phyloP scores from a whole-genome alignment of 2,113 vertebrate genomes.

The Dissostichus mawsoni region DNA sequence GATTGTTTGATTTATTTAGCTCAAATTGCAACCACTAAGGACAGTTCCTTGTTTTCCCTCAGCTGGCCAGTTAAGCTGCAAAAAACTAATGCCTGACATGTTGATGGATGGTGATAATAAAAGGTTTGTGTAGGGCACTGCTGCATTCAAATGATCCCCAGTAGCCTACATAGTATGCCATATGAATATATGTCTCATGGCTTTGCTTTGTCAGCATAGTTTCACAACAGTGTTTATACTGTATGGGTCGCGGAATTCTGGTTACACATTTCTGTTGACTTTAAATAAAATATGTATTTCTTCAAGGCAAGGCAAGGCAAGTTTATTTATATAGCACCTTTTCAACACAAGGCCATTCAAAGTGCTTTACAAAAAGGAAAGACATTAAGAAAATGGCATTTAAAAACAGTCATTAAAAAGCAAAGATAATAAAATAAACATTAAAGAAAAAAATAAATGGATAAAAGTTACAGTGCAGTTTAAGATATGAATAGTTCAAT shows the following conservation, averaged over 20 bases:
- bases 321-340: no score
- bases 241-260: neutral
- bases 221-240: slow-evolving; percentile 28
- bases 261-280: slow-evolving; percentile 13
- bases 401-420: no score
- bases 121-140: slow-evolving; percentile 59
- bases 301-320: no score
- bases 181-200: slow-evolving; percentile 47
- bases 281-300: neutral
- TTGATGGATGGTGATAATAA: slow-evolving; percentile 76
- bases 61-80: slow-evolving; percentile 16
- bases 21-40: slow-evolving; percentile 10
- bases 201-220: slow-evolving; percentile 57
- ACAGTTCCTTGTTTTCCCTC: slow-evolving; percentile 19
- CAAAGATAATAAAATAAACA: no score
- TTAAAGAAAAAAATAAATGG: no score
- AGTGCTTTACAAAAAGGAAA: no score
- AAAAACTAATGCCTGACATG: slow-evolving; percentile 36
- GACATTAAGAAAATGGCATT: no score
- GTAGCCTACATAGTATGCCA: slow-evolving; percentile 42
- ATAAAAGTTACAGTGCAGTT: no score
- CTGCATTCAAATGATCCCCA: slow-evolving; percentile 54
- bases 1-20: slow-evolving; percentile 5
- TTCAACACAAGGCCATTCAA: no score
- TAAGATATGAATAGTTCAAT: no score